These are phyloP conservation scores for Platycercus adscitus DNA, from an alignment of 2,113 vertebrate genomes.

Conservation along the genomic window DNA sequence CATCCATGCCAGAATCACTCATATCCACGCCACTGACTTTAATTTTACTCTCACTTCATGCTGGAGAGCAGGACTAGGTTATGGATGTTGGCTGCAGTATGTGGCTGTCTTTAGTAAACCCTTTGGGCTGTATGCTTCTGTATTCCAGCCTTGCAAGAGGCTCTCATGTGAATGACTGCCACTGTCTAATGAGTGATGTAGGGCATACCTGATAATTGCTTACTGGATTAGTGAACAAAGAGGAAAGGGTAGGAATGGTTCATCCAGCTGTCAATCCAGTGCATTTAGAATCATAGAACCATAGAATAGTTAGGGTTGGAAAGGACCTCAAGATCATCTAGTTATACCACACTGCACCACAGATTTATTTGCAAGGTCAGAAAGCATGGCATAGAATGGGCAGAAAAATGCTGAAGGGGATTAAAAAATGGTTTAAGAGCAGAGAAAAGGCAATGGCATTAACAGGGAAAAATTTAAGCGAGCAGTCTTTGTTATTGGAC, in stretches of 20 bases:
- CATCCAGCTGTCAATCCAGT: background rate
- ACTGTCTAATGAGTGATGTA: background rate
- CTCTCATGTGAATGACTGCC: background rate
- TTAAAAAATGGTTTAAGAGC: background rate
- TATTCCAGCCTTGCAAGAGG: background rate
- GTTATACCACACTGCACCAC: background rate
- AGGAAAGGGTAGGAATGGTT: background rate
- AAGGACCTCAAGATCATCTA: no score
- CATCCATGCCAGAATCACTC: background rate
- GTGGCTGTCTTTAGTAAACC: background rate
- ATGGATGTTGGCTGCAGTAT: background rate
- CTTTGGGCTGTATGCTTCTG: background rate
- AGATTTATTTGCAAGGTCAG: slow-evolving; percentile 10
- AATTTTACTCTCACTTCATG: background rate
- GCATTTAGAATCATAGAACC: background rate
- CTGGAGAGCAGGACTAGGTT: background rate
- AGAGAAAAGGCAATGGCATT: background rate
- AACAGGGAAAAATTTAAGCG: background rate
- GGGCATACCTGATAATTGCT: slow-evolving; percentile 15
- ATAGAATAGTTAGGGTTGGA: no score
- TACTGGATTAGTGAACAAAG: background rate
- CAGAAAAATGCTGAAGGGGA: background rate
- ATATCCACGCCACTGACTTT: background rate
- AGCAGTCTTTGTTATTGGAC: background rate
- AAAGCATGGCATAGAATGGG: background rate